Base-by-base conservation (phyloP, 1,140 invertebrate species). In the Sycophaga agraensis region DNA sequence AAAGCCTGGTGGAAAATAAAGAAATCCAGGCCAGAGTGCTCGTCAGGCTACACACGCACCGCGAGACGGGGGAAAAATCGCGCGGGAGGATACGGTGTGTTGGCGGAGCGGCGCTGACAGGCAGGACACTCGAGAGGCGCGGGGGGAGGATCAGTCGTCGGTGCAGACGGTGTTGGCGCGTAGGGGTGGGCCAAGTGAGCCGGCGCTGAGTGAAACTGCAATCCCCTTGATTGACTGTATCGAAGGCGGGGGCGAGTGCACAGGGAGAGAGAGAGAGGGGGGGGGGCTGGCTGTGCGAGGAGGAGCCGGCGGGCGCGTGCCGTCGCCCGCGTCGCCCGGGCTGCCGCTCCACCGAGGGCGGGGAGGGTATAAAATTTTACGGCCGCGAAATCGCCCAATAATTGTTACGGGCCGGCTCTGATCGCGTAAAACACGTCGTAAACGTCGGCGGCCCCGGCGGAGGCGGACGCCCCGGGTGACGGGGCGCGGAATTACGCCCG, bases 351-450 rank as follows among this genome's bases (percentile, higher is more conserved):
- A n/a, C n/a, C n/a, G n/a, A n/a, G 16, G 46, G 34, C 46, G 66
- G 56, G 62, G 68, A 31, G 66, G 64, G 71, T 75, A 77, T 78
- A 78, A 77, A 80, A 79, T 78, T 80, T 80, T 78, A 80, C 73
- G 72, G 73, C 73, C 72, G 68, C 74, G 69, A 76, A 78, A 80
- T 79, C 74, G 78, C 54, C 73, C 76, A 77, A 80, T 79, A 79
- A 80, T 80, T 78, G 78, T 79, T 78, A 79, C 75, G 74, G 73
- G 73, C 70, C 73, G 70, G 75, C 76, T 77, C 71, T 79, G 78
- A 80, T 80, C 77, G 76, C 75, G 78, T 80, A 80, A 80, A 80
- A 80, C 77, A 79, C 78, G 73, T 80, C 77, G 78, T 80, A 80
- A 80, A 80, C 65, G 77, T 79, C 75, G 70, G 70, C 64, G 70